These are phyloP conservation scores for Alligator mississippiensis DNA, from an alignment of 2,113 vertebrate species.

Conservation along the genomic window DNA sequence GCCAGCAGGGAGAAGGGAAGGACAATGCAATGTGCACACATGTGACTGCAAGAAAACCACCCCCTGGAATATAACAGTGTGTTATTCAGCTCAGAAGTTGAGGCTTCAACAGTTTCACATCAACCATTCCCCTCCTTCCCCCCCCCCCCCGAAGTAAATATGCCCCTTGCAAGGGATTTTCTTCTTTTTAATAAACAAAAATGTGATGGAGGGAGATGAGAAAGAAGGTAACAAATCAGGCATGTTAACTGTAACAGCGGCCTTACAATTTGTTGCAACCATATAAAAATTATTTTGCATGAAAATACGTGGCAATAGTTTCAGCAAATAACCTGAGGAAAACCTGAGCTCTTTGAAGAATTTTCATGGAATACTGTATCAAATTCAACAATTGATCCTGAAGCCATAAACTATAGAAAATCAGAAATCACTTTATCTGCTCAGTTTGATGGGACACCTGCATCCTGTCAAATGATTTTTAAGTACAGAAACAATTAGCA, in stretches of 20 bases:
- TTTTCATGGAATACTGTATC: too few relatives aligned
- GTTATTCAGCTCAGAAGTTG: background rate
- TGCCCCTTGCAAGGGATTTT: background rate
- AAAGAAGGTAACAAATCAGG: background rate
- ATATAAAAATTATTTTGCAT: background rate
- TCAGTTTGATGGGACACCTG: background rate
- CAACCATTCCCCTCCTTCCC: background rate
- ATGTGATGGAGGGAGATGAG: background rate
- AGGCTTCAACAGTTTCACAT: background rate
- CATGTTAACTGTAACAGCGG: background rate
- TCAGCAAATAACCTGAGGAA: background rate
- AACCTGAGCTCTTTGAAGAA: background rate
- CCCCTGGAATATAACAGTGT: background rate
- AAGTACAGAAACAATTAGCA: background rate
- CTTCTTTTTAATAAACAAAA: background rate
- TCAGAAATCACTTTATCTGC: background rate
- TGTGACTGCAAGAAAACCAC: fast-evolving
- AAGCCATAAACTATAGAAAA: background rate
- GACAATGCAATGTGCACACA: background rate
- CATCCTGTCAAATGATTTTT: background rate
- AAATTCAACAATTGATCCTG: background rate
- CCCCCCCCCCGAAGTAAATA: fast-evolving
- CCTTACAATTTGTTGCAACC: background rate
- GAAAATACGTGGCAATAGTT: background rate
- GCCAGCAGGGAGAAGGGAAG: background rate